Evolutionary conservation across 2,113 vertebrate genomes (phyloP).

Genomic region (Campylorhamphus procurvoides): DNA sequence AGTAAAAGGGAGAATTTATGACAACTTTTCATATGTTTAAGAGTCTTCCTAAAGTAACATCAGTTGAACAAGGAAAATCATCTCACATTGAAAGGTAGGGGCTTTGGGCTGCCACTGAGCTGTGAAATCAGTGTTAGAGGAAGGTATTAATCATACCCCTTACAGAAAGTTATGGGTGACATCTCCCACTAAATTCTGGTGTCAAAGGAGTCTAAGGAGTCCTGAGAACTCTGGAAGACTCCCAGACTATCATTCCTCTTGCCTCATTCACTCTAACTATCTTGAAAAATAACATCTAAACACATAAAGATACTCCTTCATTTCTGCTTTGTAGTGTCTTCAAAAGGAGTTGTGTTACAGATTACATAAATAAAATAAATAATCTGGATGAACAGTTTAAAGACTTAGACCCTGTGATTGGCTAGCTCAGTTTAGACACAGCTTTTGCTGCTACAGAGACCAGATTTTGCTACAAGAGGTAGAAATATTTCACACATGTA

Average conservation of each 20-base stretch:
- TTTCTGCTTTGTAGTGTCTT: neutral
- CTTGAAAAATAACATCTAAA: neutral
- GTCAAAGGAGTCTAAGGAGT: neutral
- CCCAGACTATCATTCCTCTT: neutral
- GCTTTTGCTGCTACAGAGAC: neutral
- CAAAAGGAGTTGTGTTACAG: neutral
- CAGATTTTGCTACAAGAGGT: neutral
- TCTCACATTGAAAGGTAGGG: neutral
- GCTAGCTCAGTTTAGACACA: neutral
- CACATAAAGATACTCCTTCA: neutral
- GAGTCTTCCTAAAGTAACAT: neutral
- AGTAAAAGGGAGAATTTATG: constrained; percentile 19
- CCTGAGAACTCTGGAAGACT: neutral
- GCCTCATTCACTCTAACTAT: neutral
- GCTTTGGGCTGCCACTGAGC: neutral
- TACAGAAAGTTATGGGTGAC: neutral
- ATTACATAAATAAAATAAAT: neutral
- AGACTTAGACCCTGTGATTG: neutral
- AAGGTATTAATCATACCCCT: neutral
- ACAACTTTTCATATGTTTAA: neutral
- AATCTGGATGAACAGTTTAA: neutral
- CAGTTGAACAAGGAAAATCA: neutral
- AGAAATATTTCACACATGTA: neutral
- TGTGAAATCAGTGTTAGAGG: neutral
- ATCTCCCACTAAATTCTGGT: neutral